phyloP scores from a whole-genome alignment of 2,797 vertebrate genomes.

The Pteronotus mesoamericanus region DNA sequence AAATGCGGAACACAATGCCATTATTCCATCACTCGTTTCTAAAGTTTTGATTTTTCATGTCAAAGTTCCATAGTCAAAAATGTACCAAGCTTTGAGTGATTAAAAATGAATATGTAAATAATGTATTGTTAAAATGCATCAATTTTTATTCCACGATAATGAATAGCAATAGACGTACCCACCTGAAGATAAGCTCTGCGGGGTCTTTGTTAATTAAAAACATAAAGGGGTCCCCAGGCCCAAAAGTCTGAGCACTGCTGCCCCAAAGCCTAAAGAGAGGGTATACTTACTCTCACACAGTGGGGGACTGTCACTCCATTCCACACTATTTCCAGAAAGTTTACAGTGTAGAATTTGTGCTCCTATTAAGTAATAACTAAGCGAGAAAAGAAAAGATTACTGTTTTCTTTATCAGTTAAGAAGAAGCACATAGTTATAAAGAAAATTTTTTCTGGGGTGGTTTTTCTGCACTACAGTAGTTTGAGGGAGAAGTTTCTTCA shows the following conservation, averaged over 20 bases:
- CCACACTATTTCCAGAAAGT: not conserved
- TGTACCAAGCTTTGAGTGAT: not conserved
- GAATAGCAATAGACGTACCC: not conserved
- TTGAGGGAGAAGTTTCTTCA: not conserved
- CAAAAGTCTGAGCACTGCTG: not conserved
- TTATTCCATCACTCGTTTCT: not conserved
- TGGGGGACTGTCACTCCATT: slow-evolving; percentile 33
- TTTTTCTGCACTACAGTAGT: not conserved
- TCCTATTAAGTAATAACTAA: slow-evolving; percentile 72
- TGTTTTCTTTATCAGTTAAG: not conserved
- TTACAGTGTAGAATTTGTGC: not conserved
- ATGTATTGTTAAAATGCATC: not conserved
- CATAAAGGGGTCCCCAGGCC: not conserved
- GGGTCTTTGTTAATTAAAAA: not conserved
- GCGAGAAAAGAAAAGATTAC: not conserved
- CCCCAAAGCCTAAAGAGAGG: not conserved
- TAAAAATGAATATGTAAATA: not conserved
- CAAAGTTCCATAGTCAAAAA: not conserved
- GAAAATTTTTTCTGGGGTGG: not conserved
- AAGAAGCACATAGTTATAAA: not conserved
- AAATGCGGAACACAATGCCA: not conserved
- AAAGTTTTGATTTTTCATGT: not conserved
- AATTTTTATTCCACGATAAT: not conserved
- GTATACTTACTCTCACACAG: slow-evolving; percentile 76
- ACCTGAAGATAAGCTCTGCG: not conserved